These are phyloP conservation scores for Halcyon badia DNA, from an alignment of 2,797 vertebrate genomes.

Conservation along the genomic window DNA sequence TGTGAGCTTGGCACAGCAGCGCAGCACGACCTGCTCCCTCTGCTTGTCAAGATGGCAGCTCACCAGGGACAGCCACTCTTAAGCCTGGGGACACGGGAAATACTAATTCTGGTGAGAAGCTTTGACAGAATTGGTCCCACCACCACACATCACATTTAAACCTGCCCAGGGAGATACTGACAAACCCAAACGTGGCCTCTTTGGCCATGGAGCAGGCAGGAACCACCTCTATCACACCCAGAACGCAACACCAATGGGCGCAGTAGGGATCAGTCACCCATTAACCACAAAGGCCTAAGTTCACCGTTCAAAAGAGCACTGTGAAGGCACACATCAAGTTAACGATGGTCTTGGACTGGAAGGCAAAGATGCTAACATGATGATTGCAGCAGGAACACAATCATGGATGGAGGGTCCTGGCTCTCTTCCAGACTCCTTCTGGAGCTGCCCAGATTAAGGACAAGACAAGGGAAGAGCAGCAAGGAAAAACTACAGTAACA, in stretches of 20 bases:
- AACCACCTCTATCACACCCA: not conserved
- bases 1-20: not conserved
- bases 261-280: not conserved
- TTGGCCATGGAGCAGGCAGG: not conserved
- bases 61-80: not conserved
- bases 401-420: not conserved
- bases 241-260: fast-evolving
- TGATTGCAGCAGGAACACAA: not conserved
- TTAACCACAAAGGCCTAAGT: not conserved
- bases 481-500: not conserved
- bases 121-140: not conserved
- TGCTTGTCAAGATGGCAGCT: fast-evolving
- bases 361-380: fast-evolving
- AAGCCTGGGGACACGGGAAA: not conserved
- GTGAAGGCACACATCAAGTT: fast-evolving
- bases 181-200: not conserved
- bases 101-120: not conserved
- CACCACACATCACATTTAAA: fast-evolving
- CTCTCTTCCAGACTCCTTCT: fast-evolving
- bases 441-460: not conserved
- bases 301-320: not conserved
- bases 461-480: not conserved
- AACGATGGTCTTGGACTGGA: not conserved
- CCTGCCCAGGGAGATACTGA: fast-evolving
- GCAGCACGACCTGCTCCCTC: constrained; percentile 6